A percentile compares a stretch with the other conserved stretches of the same genome.
These are phyloP conservation scores for Ctenochaetus hawaiiensis DNA, from an alignment of 2,797 vertebrate species.

Conservation along the genomic window DNA sequence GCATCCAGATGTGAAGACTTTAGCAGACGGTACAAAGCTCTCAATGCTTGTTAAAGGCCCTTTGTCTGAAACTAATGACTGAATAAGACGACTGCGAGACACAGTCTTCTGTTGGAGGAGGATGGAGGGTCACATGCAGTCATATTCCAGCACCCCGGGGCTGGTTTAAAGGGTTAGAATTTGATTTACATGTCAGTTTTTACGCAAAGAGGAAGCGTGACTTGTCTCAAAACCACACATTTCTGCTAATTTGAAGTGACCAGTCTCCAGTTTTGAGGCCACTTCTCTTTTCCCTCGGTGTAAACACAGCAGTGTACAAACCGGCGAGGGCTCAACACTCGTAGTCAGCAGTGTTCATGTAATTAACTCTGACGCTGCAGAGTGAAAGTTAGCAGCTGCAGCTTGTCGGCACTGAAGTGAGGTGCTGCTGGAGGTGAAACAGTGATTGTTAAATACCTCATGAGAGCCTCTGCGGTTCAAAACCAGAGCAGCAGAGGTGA, in stretches of 20 bases:
- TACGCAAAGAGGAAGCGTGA: slow-evolving; percentile 21
- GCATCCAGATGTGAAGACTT: slow-evolving; percentile 60
- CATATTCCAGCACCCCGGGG: not conserved
- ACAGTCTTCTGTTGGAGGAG: not conserved
- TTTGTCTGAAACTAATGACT: slow-evolving; percentile 6
- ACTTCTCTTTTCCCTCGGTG: slow-evolving; percentile 1
- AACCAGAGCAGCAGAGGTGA: slow-evolving; percentile 16
- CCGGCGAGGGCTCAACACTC: not conserved
- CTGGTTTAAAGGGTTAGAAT: not conserved
- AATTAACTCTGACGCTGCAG: slow-evolving; percentile 16
- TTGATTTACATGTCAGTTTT: slow-evolving; percentile 1
- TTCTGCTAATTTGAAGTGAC: slow-evolving; percentile 17
- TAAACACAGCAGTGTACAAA: not conserved
- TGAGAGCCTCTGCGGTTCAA: not conserved
- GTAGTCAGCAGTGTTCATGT: slow-evolving; percentile 1
- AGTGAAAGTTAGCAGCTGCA: slow-evolving; percentile 27
- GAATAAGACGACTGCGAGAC: not conserved
- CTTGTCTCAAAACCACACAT: slow-evolving; percentile 17
- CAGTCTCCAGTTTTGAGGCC: not conserved
- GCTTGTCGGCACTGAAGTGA: slow-evolving; percentile 11
- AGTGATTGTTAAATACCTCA: slow-evolving; percentile 6
- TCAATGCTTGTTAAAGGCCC: slow-evolving; percentile 27
- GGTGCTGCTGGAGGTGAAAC: slow-evolving; percentile 39
- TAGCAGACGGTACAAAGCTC: not conserved
- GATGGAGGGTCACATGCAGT: not conserved